Evolutionary conservation across 2,113 vertebrate species (phyloP), one percentile per base, ranked within the genome.

Genomic region (Poecile atricapillus): DNA sequence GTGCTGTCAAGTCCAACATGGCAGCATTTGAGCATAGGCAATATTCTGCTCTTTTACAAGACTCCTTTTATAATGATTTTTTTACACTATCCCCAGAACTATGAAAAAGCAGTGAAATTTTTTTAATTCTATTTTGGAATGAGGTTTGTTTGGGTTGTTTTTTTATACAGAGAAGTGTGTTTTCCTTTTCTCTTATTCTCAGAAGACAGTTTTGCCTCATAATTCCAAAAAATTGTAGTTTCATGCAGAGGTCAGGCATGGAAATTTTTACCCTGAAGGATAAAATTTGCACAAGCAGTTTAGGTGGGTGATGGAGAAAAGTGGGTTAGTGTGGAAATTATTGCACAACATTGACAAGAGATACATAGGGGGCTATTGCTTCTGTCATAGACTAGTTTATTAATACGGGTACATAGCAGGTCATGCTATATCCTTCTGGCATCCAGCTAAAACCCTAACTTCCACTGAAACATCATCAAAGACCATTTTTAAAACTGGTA

Each of bases 321-420:
- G 92, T 92, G 76, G 71, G 82, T 70, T 90, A 92, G 39, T 63
- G 31, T 63, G 96, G 95, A 96, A 96, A 94, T 77, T 92, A 74
- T 81, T 94, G 65, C 22, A 19, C 88, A 89, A 47, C 47, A 4
- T 59, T 62, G 70, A 53, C 33, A 80, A 39, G 56, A 94, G 69
- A 65, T 20, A 63, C 0, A 1, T 46, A 84, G 62, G 43, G 93
- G 50, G 58, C 64, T 87, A 43, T 10, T 1, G 2, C 13, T 47
- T 15, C 58, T 75, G 44, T 59, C 81, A 89, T 3, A 64, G n/a
- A 44, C 11, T 23, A 10, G 17, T 70, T 65, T 74, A 53, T 67
- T 93, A 93, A 74, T 71, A 24, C 89, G 5, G 68, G 27, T 50
- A 35, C 15, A 13, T 56, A 44, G 24, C 1, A 3, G 18, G 5